These are phyloP conservation scores for Saimiri boliviensis DNA, from an alignment of 2,113 vertebrate species.

Conservation along the genomic window DNA sequence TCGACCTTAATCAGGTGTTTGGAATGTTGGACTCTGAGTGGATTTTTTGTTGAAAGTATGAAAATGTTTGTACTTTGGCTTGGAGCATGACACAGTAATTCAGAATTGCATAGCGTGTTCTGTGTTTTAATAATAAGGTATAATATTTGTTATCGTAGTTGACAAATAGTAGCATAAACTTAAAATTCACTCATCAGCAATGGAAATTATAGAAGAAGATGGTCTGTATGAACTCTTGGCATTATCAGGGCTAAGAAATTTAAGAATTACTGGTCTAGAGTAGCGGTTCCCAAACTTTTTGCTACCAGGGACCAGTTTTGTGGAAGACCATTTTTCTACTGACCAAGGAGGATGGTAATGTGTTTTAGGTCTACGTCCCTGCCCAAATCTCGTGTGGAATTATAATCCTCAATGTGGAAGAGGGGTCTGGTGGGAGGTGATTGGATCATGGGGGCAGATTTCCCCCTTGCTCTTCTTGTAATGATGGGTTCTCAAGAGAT, in stretches of 20 bases:
- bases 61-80: not conserved
- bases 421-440: too few species aligned
- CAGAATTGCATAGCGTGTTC: not conserved
- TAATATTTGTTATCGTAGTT: not conserved
- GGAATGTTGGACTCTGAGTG: not conserved
- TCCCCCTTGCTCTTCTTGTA: too few species aligned
- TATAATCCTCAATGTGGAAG: too few species aligned
- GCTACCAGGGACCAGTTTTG: too few species aligned
- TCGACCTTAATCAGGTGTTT: not conserved
- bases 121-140: slow-evolving; percentile 14
- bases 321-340: too few species aligned
- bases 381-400: too few species aligned
- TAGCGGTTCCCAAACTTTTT: too few species aligned
- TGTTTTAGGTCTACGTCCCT: too few species aligned
- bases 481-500: too few species aligned
- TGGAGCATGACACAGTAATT: not conserved
- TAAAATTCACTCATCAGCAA: slow-evolving; percentile 20
- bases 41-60: not conserved
- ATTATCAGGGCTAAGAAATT: not conserved
- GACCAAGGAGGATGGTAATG: too few species aligned
- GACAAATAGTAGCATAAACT: not conserved
- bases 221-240: not conserved
- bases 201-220: not conserved
- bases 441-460: too few species aligned
- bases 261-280: not conserved